Evolutionary conservation across 2,797 vertebrate genomes (phyloP), one percentile per base, ranked within the genome.

Genomic region (Rhadinocentrus ornatus): DNA sequence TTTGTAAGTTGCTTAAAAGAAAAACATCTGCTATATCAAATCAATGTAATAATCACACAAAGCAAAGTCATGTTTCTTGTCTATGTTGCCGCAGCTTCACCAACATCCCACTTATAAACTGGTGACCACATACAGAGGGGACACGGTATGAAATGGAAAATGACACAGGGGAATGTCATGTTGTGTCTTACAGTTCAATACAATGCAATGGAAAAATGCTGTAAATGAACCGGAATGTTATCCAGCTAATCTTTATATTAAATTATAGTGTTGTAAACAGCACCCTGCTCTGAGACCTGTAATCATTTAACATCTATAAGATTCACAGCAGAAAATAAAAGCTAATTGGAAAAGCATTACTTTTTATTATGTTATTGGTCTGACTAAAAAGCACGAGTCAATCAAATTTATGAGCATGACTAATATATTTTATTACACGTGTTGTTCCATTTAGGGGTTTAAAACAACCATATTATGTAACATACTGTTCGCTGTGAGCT

Each of bases 351-450:
- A 80, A 70, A 52, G 20, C 60, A 71, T 70, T 65, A 62, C 4
- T 37, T 82, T 77, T 83, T 83, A 70, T 71, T 39, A 41, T 74
- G 58, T 65, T 81, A 77, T 70, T 69, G 48, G 20, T 62, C 62
- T 4, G 37, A 75, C 31, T 66, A 75, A 81, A 26, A 75, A 52
- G 31, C 35, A 65, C n/a, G 7, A 67, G 24, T 78, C 70, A 56
- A 53, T 80, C 66, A 66, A 71, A 67, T 80, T 85, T 68, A 82
- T 12, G 66, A 74, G 77, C 66, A 52, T 78, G 46, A 55, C 66
- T 68, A 66, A 67, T 80, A 16, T 71, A 3, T 80, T 84, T 75
- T 71, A 77, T 66, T 29, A 55, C 68, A 56, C 32, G 9, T 56
- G 18, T 56, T 77, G 66, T 72, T 70, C 29, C 53, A 61, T 48